Percentiles rank a stretch among this genome's conserved stretches.
These are phyloP conservation scores for Pelodiscus sinensis DNA, from an alignment of 2,113 vertebrate species.

Conservation along the genomic window DNA sequence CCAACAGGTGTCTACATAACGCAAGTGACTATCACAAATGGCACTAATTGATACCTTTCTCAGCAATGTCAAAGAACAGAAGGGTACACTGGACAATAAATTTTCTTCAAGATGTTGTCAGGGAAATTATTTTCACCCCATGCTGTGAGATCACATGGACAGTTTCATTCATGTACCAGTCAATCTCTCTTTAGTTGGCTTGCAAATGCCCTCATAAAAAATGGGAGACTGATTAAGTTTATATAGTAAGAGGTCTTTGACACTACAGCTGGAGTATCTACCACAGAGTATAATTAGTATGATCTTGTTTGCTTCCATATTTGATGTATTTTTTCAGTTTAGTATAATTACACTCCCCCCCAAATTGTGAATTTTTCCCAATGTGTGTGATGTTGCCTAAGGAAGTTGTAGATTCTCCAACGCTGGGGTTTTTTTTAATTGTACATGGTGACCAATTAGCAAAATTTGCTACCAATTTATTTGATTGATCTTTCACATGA, in stretches of 20 bases:
- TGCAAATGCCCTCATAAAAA: background rate
- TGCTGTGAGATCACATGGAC: background rate
- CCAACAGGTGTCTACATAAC: accelerated
- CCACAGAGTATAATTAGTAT: background rate
- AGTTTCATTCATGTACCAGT: background rate
- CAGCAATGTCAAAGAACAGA: background rate
- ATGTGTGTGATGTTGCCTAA: background rate
- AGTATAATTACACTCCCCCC: background rate
- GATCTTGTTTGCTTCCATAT: background rate
- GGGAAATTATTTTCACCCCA: background rate
- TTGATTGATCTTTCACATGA: conserved; percentile 67
- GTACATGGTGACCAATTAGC: conserved; percentile 61
- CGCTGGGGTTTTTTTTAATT: conserved; percentile 15
- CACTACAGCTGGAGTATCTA: background rate
- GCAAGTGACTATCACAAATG: background rate
- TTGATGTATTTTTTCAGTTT: background rate
- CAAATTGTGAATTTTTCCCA: accelerated
- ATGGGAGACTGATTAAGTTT: background rate
- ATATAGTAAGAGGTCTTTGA: background rate
- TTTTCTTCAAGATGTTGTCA: background rate
- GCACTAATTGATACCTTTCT: background rate
- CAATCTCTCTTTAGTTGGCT: background rate
- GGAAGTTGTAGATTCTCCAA: background rate
- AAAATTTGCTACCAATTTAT: conserved; percentile 53
- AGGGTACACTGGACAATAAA: background rate